phyloP scores from a whole-genome alignment of 2,797 vertebrate species.

The Spea hammondii region DNA sequence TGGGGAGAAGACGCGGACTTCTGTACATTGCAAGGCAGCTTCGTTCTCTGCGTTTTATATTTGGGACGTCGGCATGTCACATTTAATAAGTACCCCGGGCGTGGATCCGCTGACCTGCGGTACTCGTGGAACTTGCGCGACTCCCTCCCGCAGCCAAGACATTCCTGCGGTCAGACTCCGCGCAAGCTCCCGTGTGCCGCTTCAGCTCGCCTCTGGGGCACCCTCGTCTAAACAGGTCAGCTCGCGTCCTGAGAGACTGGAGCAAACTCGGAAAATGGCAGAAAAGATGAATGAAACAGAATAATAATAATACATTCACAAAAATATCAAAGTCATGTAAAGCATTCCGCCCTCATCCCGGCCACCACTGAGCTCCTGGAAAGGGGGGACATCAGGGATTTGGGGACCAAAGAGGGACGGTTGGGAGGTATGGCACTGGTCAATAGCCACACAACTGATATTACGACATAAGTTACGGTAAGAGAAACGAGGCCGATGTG shows the following conservation, averaged over 20 bases:
- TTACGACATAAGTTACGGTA: no score
- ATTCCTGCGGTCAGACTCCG: background rate
- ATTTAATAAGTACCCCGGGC: slow-evolving; percentile 10
- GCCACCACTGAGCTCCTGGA: no score
- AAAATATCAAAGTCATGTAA: no score
- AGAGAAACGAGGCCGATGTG: no score
- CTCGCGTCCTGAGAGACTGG: background rate
- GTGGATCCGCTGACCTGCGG: slow-evolving; percentile 13
- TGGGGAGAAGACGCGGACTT: background rate
- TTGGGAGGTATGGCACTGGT: no score
- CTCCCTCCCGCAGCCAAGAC: background rate
- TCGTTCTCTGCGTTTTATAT: no score
- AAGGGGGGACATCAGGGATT: no score
- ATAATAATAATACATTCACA: no score
- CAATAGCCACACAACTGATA: no score
- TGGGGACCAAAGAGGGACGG: no score
- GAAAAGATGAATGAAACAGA: background rate
- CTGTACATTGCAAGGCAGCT: slow-evolving; percentile 5
- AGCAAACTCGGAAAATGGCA: background rate
- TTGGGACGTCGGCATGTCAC: background rate
- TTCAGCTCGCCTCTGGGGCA: background rate
- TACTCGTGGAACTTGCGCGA: background rate
- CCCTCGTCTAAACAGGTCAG: background rate
- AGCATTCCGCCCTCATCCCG: no score
- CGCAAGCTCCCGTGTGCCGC: background rate